phyloP scores from a whole-genome alignment of 2,797 vertebrate genomes.

The Pitangus sulphuratus region DNA sequence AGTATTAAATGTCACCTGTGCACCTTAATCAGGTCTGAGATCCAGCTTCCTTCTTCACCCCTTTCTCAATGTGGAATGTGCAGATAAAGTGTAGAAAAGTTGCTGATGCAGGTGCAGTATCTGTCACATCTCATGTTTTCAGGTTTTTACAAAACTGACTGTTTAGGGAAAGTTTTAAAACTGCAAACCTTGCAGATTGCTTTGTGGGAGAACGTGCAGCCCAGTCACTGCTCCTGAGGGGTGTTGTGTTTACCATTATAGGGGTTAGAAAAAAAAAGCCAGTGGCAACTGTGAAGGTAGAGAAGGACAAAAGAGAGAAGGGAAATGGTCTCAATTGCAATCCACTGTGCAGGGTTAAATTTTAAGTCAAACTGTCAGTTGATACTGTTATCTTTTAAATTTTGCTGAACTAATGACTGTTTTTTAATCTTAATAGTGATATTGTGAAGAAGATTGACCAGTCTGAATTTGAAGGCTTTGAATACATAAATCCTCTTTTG shows the following conservation, averaged over 20 bases:
- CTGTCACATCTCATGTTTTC: not conserved
- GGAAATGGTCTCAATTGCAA: not conserved
- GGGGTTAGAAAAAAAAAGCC: not conserved
- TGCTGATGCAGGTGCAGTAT: not conserved
- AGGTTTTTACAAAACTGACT: not conserved
- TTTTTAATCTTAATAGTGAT: constrained; percentile 81
- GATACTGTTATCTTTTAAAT: not conserved
- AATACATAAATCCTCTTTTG: constrained; percentile 98
- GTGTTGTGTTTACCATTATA: not conserved
- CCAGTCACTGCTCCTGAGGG: not conserved
- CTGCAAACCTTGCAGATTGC: not conserved
- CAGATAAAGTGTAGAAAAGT: not conserved
- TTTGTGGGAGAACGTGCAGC: not conserved
- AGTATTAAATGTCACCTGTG: not conserved
- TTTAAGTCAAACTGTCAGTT: not conserved
- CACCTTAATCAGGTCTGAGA: not conserved
- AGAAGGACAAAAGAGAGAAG: not conserved
- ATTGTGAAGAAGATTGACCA: constrained; percentile 98
- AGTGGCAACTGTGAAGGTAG: not conserved
- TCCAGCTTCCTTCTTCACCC: not conserved
- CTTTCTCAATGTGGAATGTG: not conserved
- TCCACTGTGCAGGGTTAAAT: not conserved
- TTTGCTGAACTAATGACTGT: constrained; percentile 13
- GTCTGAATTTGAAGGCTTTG: constrained; percentile 98
- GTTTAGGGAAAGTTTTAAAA: not conserved